A percentile compares a stretch with the other conserved stretches of the same genome.
These are phyloP conservation scores for Hybognathus amarus DNA, from an alignment of 2,797 vertebrate genomes.

Conservation along the genomic window DNA sequence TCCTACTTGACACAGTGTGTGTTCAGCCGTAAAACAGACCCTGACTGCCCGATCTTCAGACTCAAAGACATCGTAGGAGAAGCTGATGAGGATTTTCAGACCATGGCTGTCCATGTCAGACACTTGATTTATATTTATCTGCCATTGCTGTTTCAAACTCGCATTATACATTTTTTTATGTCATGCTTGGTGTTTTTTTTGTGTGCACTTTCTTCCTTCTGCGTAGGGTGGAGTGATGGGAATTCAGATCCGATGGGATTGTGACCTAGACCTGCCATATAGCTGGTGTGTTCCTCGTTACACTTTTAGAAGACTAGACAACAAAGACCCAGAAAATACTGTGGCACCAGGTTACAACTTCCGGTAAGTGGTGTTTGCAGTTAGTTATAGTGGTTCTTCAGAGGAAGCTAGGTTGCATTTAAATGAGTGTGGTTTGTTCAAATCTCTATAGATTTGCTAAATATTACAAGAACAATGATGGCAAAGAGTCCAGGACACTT, in stretches of 20 bases:
- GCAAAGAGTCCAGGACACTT: slow-evolving; percentile 78
- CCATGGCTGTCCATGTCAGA: slow-evolving; percentile 83
- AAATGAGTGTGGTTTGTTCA: neutral
- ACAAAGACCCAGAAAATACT: slow-evolving; percentile 79
- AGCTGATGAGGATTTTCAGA: slow-evolving; percentile 82
- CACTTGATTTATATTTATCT: neutral
- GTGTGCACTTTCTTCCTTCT: neutral
- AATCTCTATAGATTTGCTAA: slow-evolving; percentile 78
- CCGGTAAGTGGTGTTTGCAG: slow-evolving; percentile 71
- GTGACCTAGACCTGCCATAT: slow-evolving; percentile 80
- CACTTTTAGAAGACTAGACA: slow-evolving; percentile 82
- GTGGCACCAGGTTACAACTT: slow-evolving; percentile 86
- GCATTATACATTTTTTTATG: neutral
- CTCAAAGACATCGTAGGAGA: slow-evolving; percentile 83
- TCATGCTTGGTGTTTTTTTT: neutral
- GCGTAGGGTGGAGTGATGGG: slow-evolving; percentile 87
- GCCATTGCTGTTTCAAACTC: neutral
- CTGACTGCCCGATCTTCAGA: slow-evolving; percentile 85
- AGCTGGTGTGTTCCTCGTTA: slow-evolving; percentile 80
- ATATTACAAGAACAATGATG: slow-evolving; percentile 74
- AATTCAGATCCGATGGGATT: slow-evolving; percentile 89
- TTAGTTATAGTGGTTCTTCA: slow-evolving; percentile 31
- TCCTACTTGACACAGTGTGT: slow-evolving; percentile 76
- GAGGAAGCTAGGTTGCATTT: neutral
- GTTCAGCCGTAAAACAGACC: slow-evolving; percentile 72